A percentile compares a stretch with the other conserved stretches of the same genome.
These are phyloP conservation scores for Nowickia ferox DNA, from an alignment of 2,888 invertebrate species.

Conservation along the genomic window DNA sequence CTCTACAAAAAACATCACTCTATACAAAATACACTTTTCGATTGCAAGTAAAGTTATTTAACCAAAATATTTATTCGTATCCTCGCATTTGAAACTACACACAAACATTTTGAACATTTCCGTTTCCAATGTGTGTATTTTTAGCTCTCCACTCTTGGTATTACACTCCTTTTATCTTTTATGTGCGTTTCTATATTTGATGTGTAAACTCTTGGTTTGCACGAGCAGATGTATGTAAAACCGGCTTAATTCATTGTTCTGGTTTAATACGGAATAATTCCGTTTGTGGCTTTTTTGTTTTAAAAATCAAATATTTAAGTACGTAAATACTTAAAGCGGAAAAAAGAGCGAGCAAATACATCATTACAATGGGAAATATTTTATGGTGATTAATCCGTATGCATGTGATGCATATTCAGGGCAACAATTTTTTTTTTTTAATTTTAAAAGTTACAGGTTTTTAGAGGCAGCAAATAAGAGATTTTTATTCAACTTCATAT, in stretches of 20 bases:
- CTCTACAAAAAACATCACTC: background rate
- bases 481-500: background rate
- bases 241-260: slow-evolving; percentile 26
- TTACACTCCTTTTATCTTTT: background rate
- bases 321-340: background rate
- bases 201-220: background rate
- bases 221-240: background rate
- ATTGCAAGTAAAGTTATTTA: slow-evolving; percentile 6
- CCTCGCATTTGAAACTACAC: background rate
- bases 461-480: background rate
- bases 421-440: background rate
- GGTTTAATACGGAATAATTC: slow-evolving; percentile 15
- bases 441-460: background rate
- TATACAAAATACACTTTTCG: slow-evolving; percentile 7
- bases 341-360: background rate
- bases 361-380: slow-evolving; percentile 4
- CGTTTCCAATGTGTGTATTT: background rate
- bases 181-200: background rate
- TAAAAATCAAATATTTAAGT: background rate
- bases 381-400: background rate
- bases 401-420: background rate
- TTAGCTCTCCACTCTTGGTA: slow-evolving; percentile 5
- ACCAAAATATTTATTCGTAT: slow-evolving; percentile 19
- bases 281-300: slow-evolving; percentile 15
- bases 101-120: slow-evolving; percentile 33